Evolutionary conservation across 2,113 vertebrate genomes (phyloP), one percentile per base, ranked within the genome.

Genomic region (Hippocampus abdominalis): DNA sequence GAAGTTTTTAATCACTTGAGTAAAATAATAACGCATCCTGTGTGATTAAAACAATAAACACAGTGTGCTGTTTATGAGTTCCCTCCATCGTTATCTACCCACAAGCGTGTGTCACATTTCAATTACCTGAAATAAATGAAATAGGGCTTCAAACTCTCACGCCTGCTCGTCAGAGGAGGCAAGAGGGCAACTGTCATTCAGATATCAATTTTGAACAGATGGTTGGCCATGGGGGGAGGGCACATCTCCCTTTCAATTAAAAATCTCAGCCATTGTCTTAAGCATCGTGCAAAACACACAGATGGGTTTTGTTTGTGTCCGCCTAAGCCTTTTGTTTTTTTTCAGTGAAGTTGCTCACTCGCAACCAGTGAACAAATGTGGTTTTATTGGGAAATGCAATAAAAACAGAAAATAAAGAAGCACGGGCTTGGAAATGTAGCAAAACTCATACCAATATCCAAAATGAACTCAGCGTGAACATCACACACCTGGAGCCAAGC

Each of bases 191-290:
- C 85, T 78, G 79, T 80, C 81, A 74, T 81, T 82, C 78, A 82
- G 74, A 88, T 80, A 88, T 86, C 83, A 83, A 81, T 85, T 80
- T 81, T 80, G 82, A 88, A 86, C 88, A 88, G 88, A 90, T 90
- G 88, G 86, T 84, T 84, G 80, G 78, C 84, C 84, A 82, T 78
- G 79, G 86, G 84, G 85, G 84, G 85, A 84, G 84, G 82, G 84
- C 85, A 64, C 74, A 77, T 84, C 82, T 84, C 69, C 81, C 85
- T 87, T 86, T 87, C 85, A 90, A 88, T 87, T 87, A 88, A 87
- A 81, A 86, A 86, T 84, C 85, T 77, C 82, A 85, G 82, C 82
- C 72, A 87, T 87, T 81, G 83, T 89, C 81, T 82, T 81, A 73
- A 81, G 68, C 46, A 64, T 80, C 78, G 44, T 62, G 70, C 64